phyloP scores from a whole-genome alignment of 2,888 invertebrate species.

The Epistrophella euchroma region DNA sequence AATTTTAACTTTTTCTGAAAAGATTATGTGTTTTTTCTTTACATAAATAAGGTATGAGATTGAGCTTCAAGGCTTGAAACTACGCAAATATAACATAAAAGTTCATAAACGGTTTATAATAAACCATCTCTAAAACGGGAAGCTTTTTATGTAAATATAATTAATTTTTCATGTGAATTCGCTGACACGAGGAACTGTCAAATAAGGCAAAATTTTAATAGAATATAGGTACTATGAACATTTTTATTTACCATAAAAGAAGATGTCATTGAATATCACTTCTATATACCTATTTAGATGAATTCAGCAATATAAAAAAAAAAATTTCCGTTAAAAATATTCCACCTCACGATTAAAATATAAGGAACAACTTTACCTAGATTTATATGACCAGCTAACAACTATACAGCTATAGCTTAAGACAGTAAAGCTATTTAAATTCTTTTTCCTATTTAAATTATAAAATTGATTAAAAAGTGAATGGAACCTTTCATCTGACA shows the following conservation, averaged over 20 bases:
- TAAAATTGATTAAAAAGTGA: conserved; percentile 71
- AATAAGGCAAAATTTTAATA: conserved; percentile 7
- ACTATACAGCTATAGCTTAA: not conserved
- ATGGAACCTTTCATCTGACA: conserved; percentile 55
- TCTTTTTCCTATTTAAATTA: conserved; percentile 66
- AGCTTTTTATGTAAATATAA: not conserved
- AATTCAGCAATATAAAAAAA: not conserved
- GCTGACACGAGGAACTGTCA: not conserved
- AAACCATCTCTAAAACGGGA: too few relatives aligned
- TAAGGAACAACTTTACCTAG: conserved; percentile 26
- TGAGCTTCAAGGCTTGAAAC: too few relatives aligned
- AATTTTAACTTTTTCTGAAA: too few relatives aligned
- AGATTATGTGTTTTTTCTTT: too few relatives aligned
- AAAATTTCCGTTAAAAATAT: conserved; percentile 5
- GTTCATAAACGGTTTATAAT: too few relatives aligned
- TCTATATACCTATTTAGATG: not conserved
- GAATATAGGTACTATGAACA: not conserved
- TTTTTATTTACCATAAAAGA: not conserved
- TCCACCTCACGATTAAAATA: conserved; percentile 57
- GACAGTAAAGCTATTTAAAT: conserved; percentile 44
- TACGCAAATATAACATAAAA: too few relatives aligned
- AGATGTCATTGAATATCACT: not conserved
- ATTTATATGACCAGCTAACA: not conserved
- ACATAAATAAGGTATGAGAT: too few relatives aligned
- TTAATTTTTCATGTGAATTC: not conserved